A percentile compares a stretch with the other conserved stretches of the same genome.
Conservation (phyloP, 2,888 invertebrate species). For the Synanthedon formicaeformis region DNA sequence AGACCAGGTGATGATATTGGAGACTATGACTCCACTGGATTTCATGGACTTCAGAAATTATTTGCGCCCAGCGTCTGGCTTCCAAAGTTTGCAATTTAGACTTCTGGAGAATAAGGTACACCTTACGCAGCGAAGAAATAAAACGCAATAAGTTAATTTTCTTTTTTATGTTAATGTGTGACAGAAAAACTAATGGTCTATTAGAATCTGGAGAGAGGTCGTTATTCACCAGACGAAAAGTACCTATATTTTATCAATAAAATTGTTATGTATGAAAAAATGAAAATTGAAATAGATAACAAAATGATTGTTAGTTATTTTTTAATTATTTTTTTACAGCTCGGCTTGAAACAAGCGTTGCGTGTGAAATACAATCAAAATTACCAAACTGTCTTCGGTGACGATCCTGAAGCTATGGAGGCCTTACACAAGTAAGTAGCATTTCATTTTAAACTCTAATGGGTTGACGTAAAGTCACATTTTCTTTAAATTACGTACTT, state of each 20-base stretch:
- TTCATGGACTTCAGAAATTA: constrained; percentile 98
- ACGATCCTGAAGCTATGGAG: constrained; percentile 73
- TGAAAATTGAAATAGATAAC: no score
- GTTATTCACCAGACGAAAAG: no score
- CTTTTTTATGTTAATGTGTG: no score
- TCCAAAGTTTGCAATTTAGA: constrained; percentile 97
- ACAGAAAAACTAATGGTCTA: no score
- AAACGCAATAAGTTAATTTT: background rate
- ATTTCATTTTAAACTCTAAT: no score
- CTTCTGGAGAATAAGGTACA: constrained; percentile 90
- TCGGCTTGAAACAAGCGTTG: constrained; percentile 83
- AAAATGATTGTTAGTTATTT: no score
- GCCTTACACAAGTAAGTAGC: constrained; percentile 52
- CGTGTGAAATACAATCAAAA: constrained; percentile 95
- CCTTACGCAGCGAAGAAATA: background rate
- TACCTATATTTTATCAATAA: no score
- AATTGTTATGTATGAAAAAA: no score
- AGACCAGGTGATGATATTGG: constrained; percentile 96
- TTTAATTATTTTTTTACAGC: constrained; percentile 22
- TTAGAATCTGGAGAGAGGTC: no score
- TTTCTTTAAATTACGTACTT: no score
- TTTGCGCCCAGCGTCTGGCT: constrained; percentile 95
- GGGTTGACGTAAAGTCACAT: no score
- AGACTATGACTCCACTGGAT: constrained; percentile 99
- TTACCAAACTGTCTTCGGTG: constrained; percentile 88